Conservation (phyloP, 2,797 vertebrate genomes). For the Cottoperca gobio region DNA sequence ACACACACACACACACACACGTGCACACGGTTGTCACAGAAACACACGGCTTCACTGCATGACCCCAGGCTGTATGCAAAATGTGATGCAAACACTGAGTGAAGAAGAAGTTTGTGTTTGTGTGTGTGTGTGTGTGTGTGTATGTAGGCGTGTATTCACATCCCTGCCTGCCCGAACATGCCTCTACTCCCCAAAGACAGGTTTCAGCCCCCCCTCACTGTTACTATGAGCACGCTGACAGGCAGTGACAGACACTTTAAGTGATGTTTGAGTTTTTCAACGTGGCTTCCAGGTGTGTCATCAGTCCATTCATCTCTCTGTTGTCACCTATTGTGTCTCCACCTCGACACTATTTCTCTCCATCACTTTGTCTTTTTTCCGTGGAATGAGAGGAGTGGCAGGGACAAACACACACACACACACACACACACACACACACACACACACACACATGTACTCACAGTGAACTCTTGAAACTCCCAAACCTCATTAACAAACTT, state of each 20-base stretch:
- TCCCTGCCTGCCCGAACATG: constrained; percentile 53
- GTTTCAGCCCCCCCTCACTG: neutral
- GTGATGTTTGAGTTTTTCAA: constrained; percentile 31
- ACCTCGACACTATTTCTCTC: neutral
- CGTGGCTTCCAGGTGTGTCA: constrained; percentile 47
- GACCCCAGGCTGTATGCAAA: constrained; percentile 73
- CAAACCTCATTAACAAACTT: constrained; percentile 46
- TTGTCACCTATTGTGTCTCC: constrained; percentile 23
- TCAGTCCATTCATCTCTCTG: constrained; percentile 19
- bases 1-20: constrained; percentile 5
- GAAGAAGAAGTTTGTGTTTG: constrained; percentile 15
- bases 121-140: constrained; percentile 22
- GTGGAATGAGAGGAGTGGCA: neutral
- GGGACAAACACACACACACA: neutral
- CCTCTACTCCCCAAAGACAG: constrained; percentile 14
- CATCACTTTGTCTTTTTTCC: constrained; percentile 23
- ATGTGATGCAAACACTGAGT: constrained; percentile 60
- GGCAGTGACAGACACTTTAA: constrained; percentile 38
- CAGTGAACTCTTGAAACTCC: constrained; percentile 17
- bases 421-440: constrained; percentile 5
- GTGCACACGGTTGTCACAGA: constrained; percentile 35
- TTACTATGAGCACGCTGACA: constrained; percentile 38
- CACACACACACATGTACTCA: neutral
- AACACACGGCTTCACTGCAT: constrained; percentile 29
- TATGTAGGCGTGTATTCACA: neutral